A percentile compares a stretch with the other conserved stretches of the same genome.
phyloP scores from a whole-genome alignment of 2,888 invertebrate species.

The Epinotia demarniana region DNA sequence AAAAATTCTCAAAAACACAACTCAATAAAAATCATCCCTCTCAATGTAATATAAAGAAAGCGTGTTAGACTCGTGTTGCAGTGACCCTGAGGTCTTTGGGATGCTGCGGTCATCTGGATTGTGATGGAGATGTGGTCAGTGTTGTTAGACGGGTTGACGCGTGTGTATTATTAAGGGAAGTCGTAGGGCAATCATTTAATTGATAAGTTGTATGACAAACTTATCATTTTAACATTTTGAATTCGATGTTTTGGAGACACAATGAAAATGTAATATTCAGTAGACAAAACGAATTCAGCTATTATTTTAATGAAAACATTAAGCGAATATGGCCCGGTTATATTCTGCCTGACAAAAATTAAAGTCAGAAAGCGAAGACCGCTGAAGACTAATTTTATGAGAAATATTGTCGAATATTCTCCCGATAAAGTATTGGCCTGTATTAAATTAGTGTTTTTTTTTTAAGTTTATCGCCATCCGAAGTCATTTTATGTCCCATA shows the following conservation, averaged over 20 bases:
- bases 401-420: too few species aligned
- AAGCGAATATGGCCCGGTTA: not conserved
- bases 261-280: not conserved
- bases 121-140: constrained; percentile 28
- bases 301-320: not conserved
- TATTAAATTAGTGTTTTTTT: too few species aligned
- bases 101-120: constrained; percentile 58
- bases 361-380: not conserved
- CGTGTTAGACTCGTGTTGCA: constrained; percentile 59
- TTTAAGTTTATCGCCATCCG: too few species aligned
- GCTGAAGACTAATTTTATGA: too few species aligned
- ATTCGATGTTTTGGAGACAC: not conserved
- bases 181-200: not conserved
- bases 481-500: not conserved
- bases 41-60: constrained; percentile 50
- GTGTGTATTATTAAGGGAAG: constrained; percentile 20
- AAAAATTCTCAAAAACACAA: constrained; percentile 30
- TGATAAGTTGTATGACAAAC: not conserved
- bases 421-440: too few species aligned
- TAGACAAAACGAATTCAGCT: not conserved
- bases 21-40: constrained; percentile 36
- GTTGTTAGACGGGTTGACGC: constrained; percentile 25
- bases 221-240: not conserved
- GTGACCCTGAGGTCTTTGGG: constrained; percentile 53
- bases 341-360: not conserved